A percentile compares a stretch with the other conserved stretches of the same genome.
phyloP scores from a whole-genome alignment of 2,888 invertebrate species.

The Phyllotreta cruciferae region DNA sequence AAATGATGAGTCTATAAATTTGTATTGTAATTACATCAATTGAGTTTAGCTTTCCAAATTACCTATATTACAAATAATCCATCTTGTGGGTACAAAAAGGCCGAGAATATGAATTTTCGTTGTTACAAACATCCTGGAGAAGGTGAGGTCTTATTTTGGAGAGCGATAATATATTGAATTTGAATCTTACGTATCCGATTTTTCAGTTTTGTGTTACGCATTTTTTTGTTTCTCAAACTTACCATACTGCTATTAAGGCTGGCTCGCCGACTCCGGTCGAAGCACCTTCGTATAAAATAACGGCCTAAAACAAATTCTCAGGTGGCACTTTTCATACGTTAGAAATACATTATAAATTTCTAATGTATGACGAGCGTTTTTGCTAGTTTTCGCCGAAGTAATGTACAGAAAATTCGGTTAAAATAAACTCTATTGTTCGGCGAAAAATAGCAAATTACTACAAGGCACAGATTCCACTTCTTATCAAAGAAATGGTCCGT shows the following conservation, averaged over 20 bases:
- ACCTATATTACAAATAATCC: too few relatives aligned
- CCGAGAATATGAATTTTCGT: too few relatives aligned
- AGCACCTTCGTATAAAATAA: conserved; percentile 56
- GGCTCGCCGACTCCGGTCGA: conserved; percentile 45
- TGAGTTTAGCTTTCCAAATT: too few relatives aligned
- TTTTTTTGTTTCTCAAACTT: conserved; percentile 36
- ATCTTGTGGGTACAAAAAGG: too few relatives aligned
- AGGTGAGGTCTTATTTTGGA: too few relatives aligned
- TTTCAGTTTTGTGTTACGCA: background rate
- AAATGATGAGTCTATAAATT: too few relatives aligned
- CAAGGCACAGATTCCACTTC: conserved; percentile 66
- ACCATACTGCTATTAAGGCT: conserved; percentile 41
- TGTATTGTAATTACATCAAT: too few relatives aligned
- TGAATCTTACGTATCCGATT: background rate
- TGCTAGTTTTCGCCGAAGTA: conserved; percentile 15
- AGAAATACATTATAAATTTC: conserved; percentile 42
- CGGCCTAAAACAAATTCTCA: conserved; percentile 71
- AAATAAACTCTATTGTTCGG: conserved; percentile 14
- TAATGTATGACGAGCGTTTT: conserved; percentile 13
- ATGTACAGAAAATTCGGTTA: conserved; percentile 6
- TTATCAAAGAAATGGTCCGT: conserved; percentile 64
- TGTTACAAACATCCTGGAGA: too few relatives aligned
- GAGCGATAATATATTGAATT: too few relatives aligned
- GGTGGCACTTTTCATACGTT: conserved; percentile 59
- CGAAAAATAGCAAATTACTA: conserved; percentile 14